A percentile compares a stretch with the other conserved stretches of the same genome.
These are phyloP conservation scores for Daboia siamensis DNA, from an alignment of 2,113 vertebrate genomes.

Conservation along the genomic window DNA sequence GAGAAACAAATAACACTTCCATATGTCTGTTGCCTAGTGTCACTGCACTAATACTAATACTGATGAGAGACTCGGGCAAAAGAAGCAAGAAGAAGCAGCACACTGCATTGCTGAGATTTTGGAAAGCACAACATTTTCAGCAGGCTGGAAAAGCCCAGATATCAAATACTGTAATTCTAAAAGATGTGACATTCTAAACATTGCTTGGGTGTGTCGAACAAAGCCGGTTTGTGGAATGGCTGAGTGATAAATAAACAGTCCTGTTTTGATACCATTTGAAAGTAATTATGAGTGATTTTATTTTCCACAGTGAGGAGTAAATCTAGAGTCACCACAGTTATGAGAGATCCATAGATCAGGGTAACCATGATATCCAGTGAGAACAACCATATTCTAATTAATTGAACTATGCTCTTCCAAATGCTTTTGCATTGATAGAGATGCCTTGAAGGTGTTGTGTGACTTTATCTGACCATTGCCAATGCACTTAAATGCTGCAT, in stretches of 20 bases:
- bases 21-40: slow-evolving; percentile 66
- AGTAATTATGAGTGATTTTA: background rate
- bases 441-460: background rate
- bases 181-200: background rate
- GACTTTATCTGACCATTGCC: background rate
- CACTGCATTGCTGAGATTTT: background rate
- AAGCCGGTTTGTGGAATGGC: too few species aligned
- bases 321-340: background rate
- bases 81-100: slow-evolving; percentile 19
- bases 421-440: background rate
- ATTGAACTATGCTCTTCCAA: background rate
- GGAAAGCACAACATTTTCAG: background rate
- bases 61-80: slow-evolving; percentile 38
- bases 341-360: background rate
- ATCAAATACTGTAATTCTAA: background rate
- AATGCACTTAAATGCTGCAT: background rate
- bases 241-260: background rate
- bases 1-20: slow-evolving; percentile 75
- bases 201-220: background rate
- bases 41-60: slow-evolving; percentile 60
- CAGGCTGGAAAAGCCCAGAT: background rate
- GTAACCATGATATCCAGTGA: background rate
- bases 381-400: too few species aligned
- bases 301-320: background rate
- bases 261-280: background rate